These are phyloP conservation scores for Microtus montanus DNA, from an alignment of 2,113 vertebrate genomes.

Conservation along the genomic window DNA sequence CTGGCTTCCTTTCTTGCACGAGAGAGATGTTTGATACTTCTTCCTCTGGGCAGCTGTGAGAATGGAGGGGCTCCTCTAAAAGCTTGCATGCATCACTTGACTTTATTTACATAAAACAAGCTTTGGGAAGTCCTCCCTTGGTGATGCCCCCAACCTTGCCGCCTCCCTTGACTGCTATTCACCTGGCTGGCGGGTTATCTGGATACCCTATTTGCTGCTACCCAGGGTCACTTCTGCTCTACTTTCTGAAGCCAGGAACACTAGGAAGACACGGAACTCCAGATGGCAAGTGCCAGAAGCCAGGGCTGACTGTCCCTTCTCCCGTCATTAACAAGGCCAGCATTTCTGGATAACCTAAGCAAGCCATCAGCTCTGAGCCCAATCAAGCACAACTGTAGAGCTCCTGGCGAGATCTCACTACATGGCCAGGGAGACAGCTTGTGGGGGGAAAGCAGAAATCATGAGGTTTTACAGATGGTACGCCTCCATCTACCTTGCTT, in stretches of 20 bases:
- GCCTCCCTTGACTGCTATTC: background rate
- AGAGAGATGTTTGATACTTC: background rate
- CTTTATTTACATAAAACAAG: background rate
- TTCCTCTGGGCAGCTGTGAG: background rate
- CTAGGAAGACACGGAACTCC: background rate
- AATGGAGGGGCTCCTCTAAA: background rate
- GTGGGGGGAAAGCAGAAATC: background rate
- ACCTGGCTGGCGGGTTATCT: background rate
- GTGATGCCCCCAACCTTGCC: background rate
- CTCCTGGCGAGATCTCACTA: background rate
- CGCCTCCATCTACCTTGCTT: background rate
- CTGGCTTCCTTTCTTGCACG: background rate
- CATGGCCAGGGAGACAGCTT: background rate
- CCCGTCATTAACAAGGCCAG: background rate
- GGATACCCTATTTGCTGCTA: background rate
- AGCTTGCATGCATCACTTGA: background rate
- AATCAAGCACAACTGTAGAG: slow-evolving; percentile 16
- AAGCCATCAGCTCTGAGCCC: background rate
- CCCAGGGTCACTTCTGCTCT: background rate
- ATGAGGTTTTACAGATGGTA: background rate
- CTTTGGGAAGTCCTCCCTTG: background rate
- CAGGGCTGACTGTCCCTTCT: background rate
- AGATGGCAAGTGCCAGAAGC: background rate
- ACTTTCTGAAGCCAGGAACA: background rate
- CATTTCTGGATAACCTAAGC: background rate